Evolutionary conservation across 1,140 invertebrate genomes (phyloP), one percentile per base, ranked within the genome.

Genomic region (Coptotermes formosanus): DNA sequence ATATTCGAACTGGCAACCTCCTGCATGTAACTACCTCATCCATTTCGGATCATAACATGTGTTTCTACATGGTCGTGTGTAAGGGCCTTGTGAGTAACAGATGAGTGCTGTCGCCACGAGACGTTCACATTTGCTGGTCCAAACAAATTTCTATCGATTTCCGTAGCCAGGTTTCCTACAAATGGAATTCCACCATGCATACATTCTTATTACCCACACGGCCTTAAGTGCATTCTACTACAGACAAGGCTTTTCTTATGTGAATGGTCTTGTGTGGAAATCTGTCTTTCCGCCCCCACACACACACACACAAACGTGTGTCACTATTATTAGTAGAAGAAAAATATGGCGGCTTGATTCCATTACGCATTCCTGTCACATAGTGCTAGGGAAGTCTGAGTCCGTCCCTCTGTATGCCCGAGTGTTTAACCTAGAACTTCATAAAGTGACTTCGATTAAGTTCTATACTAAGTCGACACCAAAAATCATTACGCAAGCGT

Each of bases 91-190:
- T 8, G 64, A 30, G 30, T 75, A 75, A 75, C n/a, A 30, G 25
- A 75, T 75, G 64, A 75, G 25, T 75, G 64, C 64, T 75, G 64
- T 75, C 64, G 16, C 64, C 64, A 30, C 64, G n/a, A 75, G 64
- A 75, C n/a, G 64, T 75, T 75, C 64, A 75, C 64, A 75, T 75
- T 25, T 75, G 64, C n/a, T 75, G 64, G 25, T n/a, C 64, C 25
- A 75, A 14, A 75, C 64, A 75, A 75, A 75, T 75, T 75, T 30
- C 64, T 75, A 30, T 75, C 64, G 64, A 75, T 75, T 75, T 75
- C 64, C 64, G n/a, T 30, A n/a, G n/a, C 16, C 9, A 75, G 64
- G n/a, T 8, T 75, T 75, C 9, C 6, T 75, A 75, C 64, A 75
- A 75, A 75, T 75, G 64, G 64, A 30, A 75, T 75, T 75, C 64